A percentile compares a stretch with the other conserved stretches of the same genome.
Conservation (phyloP, 1,140 invertebrate species). For the Reticulitermes speratus region DNA sequence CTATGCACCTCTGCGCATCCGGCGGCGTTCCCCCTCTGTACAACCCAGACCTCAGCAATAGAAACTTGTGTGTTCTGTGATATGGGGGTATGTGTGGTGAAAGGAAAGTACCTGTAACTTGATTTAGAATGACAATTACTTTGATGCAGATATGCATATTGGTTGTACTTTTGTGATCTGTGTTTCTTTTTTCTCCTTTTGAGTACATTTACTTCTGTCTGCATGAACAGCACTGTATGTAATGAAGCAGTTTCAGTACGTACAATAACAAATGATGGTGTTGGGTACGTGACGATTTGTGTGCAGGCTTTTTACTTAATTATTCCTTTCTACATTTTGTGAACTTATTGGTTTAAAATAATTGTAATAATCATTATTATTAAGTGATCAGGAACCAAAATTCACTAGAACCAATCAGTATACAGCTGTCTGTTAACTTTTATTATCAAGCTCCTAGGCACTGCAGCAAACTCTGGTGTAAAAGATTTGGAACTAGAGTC, state of each 20-base stretch:
- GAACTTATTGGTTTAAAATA: too few species aligned
- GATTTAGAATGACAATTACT: background rate
- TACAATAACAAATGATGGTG: background rate
- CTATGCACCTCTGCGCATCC: slow-evolving; percentile 5
- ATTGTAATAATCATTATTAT: background rate
- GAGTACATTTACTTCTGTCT: background rate
- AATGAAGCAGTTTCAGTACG: background rate
- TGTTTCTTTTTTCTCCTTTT: background rate
- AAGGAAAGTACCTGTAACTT: background rate
- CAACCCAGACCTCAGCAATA: background rate
- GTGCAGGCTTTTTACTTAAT: background rate
- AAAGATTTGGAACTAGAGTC: too few species aligned
- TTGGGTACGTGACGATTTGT: background rate
- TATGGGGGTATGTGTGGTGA: background rate
- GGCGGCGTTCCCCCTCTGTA: slow-evolving; percentile 16
- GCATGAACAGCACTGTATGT: background rate
- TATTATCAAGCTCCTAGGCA: too few species aligned
- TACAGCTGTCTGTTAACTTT: too few species aligned
- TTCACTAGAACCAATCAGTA: too few species aligned
- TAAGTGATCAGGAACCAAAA: too few species aligned
- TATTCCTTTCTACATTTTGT: background rate
- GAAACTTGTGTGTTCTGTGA: background rate
- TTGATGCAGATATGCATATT: background rate
- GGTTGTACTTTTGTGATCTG: background rate
- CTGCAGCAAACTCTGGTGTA: too few species aligned